Base-by-base conservation (phyloP, 2,797 vertebrate species). In the Phylloscopus collybita region DNA sequence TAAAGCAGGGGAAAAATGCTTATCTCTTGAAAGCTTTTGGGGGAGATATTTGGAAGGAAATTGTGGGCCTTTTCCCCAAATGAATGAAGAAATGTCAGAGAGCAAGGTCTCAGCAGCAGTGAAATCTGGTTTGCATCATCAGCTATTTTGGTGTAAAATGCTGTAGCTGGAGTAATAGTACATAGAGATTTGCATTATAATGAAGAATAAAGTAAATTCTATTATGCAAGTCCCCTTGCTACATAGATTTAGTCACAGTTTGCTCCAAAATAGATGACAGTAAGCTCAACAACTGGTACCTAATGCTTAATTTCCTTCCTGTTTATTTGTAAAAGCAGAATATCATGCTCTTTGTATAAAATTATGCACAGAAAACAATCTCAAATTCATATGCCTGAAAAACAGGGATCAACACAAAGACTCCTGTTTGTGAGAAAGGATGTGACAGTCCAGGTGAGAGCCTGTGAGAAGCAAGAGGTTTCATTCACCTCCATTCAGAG, bases 1-100 rank as follows among this genome's bases (percentile, higher is more conserved):
- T 64, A 93, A 95, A 91, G 71, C 71, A 92, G 57, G 44, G 79
- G 60, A 12, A n/a, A 87, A 95, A 85, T 75, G 44, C 95, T 94
- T 85, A 93, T 96, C 64, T 92, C 88, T 92, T 95, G 88, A 96
- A 97, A 95, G 90, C 67, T 95, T 95, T 90, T 49, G 36, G 83
- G 80, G 70, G 34, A 85, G 79, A 85, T 16, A 65, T 80, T 78
- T 92, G 54, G 65, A 91, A 87, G 20, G 69, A 91, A 95, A 87
- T 21, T 25, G 23, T 30, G 49, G 42, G 16, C 15, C 59, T 82
- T 66, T 78, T 75, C 26, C 65, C 47, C 34, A 86, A 61, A 84
- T 80, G 71, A 88, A 82, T 36, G 17, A 62, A 92, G 42, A 95
- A 94, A 73, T 80, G 67, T 73, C 88, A 89, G 75, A 89, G 83